phyloP scores from a whole-genome alignment of 2,113 vertebrate species.

The Nerophis lumbriciformis region DNA sequence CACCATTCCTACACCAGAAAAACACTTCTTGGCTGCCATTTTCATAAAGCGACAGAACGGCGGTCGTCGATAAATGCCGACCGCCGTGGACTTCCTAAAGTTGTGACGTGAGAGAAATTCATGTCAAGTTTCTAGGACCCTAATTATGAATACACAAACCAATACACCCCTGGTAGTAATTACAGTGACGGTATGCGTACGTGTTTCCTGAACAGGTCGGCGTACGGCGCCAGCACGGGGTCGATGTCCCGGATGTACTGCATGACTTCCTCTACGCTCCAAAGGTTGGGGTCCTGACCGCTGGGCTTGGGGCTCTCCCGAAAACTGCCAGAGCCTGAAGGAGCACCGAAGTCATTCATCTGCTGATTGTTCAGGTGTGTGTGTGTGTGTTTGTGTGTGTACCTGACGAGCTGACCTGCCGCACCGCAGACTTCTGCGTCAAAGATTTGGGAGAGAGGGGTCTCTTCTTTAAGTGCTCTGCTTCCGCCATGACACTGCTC shows the following conservation, averaged over 20 bases:
- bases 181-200: constrained; percentile 65
- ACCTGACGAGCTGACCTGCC: constrained; percentile 81
- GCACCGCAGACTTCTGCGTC: constrained; percentile 68
- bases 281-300: constrained; percentile 83
- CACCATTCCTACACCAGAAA: too few species aligned
- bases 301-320: constrained; percentile 69
- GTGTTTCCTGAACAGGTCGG: constrained; percentile 94
- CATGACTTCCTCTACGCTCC: constrained; percentile 96
- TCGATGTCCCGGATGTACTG: constrained; percentile 89
- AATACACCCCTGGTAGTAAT: not conserved
- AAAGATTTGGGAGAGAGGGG: constrained; percentile 76
- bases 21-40: too few species aligned
- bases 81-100: too few species aligned
- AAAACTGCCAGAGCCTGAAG: constrained; percentile 56
- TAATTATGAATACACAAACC: not conserved
- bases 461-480: constrained; percentile 82
- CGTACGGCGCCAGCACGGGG: constrained; percentile 89
- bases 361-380: not conserved
- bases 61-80: too few species aligned
- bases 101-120: too few species aligned
- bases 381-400: constrained; percentile 22
- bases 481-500: constrained; percentile 62
- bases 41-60: too few species aligned
- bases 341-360: not conserved
- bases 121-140: too few species aligned